These are phyloP conservation scores for Copsychus sechellarum DNA, from an alignment of 2,113 vertebrate species.

Conservation along the genomic window DNA sequence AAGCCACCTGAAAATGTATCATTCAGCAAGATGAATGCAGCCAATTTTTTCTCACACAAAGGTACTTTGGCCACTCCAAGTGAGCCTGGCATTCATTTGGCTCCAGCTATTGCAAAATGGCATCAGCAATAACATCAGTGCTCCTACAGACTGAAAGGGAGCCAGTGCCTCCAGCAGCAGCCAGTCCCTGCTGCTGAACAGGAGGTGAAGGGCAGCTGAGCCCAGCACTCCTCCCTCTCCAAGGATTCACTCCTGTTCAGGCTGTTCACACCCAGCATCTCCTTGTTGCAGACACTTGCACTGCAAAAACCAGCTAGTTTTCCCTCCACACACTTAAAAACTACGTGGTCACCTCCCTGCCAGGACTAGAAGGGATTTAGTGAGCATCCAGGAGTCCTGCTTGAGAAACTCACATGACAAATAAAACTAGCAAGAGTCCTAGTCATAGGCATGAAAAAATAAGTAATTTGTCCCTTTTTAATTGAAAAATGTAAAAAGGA, in stretches of 20 bases:
- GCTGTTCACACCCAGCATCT: neutral
- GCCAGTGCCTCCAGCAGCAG: neutral
- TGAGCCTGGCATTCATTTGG: neutral
- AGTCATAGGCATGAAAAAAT: conserved; percentile 58
- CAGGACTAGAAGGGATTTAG: neutral
- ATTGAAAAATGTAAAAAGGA: conserved; percentile 69
- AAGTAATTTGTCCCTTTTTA: conserved; percentile 65
- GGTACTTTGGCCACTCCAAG: neutral
- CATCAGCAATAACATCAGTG: neutral
- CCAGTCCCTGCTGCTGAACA: neutral
- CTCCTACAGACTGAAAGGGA: neutral
- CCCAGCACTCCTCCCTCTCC: neutral
- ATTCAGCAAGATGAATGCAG: neutral
- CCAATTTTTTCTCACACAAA: neutral
- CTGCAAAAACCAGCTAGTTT: neutral
- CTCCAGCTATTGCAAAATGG: neutral
- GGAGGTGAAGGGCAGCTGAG: neutral
- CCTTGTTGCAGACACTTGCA: neutral
- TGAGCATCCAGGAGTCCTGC: neutral
- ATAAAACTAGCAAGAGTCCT: conserved; percentile 46
- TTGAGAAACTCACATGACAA: neutral
- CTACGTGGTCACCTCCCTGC: neutral
- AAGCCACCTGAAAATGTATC: neutral
- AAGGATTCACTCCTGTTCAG: rapidly evolving
- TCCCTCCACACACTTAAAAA: neutral